Percentiles rank a stretch among this genome's conserved stretches.
Conservation (phyloP, 2,888 invertebrate genomes). For the Teleogryllus oceanicus region DNA sequence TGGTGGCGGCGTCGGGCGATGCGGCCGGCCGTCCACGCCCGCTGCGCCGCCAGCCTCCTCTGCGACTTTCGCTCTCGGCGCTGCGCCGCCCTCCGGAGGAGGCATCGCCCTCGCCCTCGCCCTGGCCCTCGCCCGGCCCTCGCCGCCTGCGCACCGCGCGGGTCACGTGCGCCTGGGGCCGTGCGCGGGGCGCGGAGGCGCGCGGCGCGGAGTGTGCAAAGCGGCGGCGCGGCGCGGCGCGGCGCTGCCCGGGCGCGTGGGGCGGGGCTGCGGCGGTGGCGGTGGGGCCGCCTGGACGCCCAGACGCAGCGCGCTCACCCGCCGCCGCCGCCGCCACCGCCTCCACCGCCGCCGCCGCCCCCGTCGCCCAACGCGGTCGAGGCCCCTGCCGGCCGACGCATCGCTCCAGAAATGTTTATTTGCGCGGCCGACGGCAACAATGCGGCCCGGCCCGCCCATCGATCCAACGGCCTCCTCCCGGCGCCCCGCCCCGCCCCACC, state of each 20-base stretch:
- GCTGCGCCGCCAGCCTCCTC: too few species aligned
- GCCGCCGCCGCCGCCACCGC: not conserved
- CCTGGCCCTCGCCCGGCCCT: too few species aligned
- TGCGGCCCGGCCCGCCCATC: not conserved
- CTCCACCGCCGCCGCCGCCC: not conserved
- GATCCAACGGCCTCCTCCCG: not conserved
- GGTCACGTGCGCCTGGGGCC: too few species aligned
- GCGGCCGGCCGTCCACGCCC: too few species aligned
- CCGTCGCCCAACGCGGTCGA: not conserved
- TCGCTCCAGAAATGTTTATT: slow-evolving; percentile 20
- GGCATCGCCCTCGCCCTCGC: not conserved
- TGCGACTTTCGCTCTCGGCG: too few species aligned
- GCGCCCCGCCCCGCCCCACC: not conserved
- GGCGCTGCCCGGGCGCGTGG: not conserved
- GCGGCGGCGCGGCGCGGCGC: too few species aligned
- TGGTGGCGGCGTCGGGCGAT: too few species aligned
- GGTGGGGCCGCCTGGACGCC: not conserved
- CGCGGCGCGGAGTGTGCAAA: too few species aligned
- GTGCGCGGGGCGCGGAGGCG: too few species aligned
- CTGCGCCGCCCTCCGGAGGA: not conserved
- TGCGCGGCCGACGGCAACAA: slow-evolving; percentile 12
- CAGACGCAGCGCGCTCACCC: not conserved
- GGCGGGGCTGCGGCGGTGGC: not conserved
- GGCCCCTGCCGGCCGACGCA: not conserved
- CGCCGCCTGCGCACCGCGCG: too few species aligned